A percentile compares a stretch with the other conserved stretches of the same genome.
Conservation (phyloP, 2,113 vertebrate genomes). For the Coptodon bakossiorum region DNA sequence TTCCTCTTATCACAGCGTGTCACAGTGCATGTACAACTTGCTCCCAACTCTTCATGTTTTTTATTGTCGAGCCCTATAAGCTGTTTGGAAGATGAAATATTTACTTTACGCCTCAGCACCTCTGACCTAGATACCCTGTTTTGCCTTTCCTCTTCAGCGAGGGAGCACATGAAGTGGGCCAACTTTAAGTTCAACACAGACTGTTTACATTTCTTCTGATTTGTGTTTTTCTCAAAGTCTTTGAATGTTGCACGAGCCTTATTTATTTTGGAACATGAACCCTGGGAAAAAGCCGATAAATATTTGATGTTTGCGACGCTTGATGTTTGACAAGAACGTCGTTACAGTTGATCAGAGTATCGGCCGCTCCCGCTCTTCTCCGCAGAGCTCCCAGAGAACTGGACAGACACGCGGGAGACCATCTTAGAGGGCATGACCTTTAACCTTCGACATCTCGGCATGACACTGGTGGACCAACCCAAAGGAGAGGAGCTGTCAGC, state of each 20-base stretch:
- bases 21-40: neutral
- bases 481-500: constrained; percentile 90
- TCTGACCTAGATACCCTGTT: constrained; percentile 44
- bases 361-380: neutral
- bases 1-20: constrained; percentile 5
- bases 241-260: neutral
- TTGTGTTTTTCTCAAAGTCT: neutral
- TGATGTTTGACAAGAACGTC: neutral
- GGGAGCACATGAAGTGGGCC: neutral
- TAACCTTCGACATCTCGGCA: constrained; percentile 89
- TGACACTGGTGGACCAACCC: constrained; percentile 93
- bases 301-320: neutral
- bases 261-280: constrained; percentile 1
- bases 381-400: constrained; percentile 90
- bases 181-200: neutral
- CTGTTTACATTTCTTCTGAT: constrained; percentile 33
- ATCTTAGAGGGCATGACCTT: constrained; percentile 92
- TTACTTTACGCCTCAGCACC: constrained; percentile 26
- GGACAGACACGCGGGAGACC: constrained; percentile 90
- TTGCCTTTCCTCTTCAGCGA: neutral
- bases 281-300: neutral
- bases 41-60: neutral
- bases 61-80: neutral
- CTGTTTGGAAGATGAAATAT: constrained; percentile 24
- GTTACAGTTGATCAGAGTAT: neutral